phyloP scores from a whole-genome alignment of 2,888 invertebrate genomes.

The Pherbina coryleti region DNA sequence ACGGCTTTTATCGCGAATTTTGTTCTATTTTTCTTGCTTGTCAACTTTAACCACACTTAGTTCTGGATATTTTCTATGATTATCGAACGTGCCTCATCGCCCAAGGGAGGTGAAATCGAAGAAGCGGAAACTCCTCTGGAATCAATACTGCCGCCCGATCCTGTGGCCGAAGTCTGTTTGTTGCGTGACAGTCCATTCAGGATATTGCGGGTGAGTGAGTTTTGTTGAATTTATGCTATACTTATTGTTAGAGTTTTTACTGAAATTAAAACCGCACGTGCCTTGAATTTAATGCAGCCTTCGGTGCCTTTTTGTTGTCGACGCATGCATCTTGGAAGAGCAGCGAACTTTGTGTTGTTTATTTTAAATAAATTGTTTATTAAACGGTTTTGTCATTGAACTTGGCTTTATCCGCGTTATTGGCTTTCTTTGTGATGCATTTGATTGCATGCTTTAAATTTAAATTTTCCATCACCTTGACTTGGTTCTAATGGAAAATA shows the following conservation, averaged over 20 bases:
- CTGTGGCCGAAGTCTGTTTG: conserved; percentile 74
- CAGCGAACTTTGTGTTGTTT: conserved; percentile 2
- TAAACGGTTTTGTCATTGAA: not conserved
- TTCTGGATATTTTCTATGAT: conserved; percentile 67
- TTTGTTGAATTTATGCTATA: not conserved
- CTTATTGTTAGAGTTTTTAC: too few relatives aligned
- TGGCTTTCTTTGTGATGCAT: not conserved
- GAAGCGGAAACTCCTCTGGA: conserved; percentile 64
- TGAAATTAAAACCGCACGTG: too few relatives aligned
- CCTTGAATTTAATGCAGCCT: too few relatives aligned
- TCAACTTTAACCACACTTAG: conserved; percentile 48
- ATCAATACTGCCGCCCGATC: conserved; percentile 63
- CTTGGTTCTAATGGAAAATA: too few relatives aligned
- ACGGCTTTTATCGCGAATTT: not conserved
- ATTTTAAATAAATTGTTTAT: not conserved
- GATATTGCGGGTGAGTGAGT: conserved; percentile 69
- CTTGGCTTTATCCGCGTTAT: not conserved
- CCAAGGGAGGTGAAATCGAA: conserved; percentile 59
- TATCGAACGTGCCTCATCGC: conserved; percentile 61
- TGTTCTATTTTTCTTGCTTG: not conserved
- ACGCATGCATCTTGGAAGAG: not conserved
- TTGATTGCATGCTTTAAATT: not conserved
- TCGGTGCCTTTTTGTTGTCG: too few relatives aligned
- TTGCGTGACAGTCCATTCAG: conserved; percentile 75
- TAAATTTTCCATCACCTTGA: not conserved